Percentiles rank a stretch among this genome's conserved stretches.
phyloP scores from a whole-genome alignment of 2,888 invertebrate species.

The Seladonia tumulorum region DNA sequence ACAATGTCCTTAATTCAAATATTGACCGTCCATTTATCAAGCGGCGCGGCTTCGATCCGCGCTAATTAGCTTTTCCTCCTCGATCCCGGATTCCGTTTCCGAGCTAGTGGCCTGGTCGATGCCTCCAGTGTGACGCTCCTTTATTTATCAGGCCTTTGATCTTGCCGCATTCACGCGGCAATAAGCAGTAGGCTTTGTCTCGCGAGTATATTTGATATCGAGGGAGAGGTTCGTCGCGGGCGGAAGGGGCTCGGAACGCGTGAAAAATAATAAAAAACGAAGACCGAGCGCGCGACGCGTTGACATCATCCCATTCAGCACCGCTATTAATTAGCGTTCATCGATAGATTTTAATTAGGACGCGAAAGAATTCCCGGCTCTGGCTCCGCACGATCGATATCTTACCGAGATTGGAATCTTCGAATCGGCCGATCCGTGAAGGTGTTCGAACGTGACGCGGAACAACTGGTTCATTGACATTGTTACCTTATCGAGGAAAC shows the following conservation, averaged over 20 bases:
- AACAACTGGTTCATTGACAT: neutral
- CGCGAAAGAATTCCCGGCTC: neutral
- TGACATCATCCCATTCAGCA: conserved; percentile 33
- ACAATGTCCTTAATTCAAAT: conserved; percentile 75
- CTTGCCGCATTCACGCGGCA: conserved; percentile 60
- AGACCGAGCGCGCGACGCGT: neutral
- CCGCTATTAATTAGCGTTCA: conserved; percentile 45
- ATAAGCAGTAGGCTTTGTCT: conserved; percentile 59
- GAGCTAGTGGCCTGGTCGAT: conserved; percentile 49
- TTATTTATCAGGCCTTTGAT: conserved; percentile 72
- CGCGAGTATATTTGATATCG: conserved; percentile 49
- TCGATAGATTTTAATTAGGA: conserved; percentile 22
- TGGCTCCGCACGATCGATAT: neutral
- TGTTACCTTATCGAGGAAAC: neutral
- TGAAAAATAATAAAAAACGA: conserved; percentile 21
- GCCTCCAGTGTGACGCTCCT: conserved; percentile 63
- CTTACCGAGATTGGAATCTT: conserved; percentile 6
- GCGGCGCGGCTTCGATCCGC: conserved; percentile 72
- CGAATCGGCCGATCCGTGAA: neutral
- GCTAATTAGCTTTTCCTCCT: conserved; percentile 76
- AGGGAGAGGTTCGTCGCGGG: conserved; percentile 16
- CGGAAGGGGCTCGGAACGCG: conserved; percentile 15
- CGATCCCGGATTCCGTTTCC: conserved; percentile 67
- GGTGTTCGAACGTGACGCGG: neutral
- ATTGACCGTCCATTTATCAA: conserved; percentile 82